Evolutionary conservation across 2,888 invertebrate species (phyloP), one percentile per base, ranked within the genome.

Genomic region (Chironomus tentans): DNA sequence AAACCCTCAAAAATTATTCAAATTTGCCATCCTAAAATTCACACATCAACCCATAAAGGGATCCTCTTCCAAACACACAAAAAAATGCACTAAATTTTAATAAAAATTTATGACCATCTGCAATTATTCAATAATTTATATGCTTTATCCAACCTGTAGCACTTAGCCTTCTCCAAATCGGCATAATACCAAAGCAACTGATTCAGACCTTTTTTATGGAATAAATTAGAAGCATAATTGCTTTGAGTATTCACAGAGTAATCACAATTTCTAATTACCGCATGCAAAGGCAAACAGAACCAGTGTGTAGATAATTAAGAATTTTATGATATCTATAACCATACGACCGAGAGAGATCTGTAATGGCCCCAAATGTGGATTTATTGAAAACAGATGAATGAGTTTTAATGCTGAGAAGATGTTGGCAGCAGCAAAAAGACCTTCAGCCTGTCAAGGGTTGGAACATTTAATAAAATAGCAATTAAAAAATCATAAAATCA

Each of bases 161-260:
- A 94, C 81, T 92, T 93, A 74, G 88, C 85, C 80, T 90, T 90
- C 83, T 94, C 94, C 82, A 95, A 83, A 78, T 94, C 92, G 46
- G 94, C 94, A 82, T 94, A 95, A 82, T 95, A 95, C 97, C 98
- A 98, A 75, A 98, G 88, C 72, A 94, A 84, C 84, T 98, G 98
- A 85, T 98, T 92, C 77, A 93, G 84, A 79, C 90, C 89, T 90
- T 79, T 22, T 24, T 72, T 48, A 72, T 21, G n/a, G 22, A 7
- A 12, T 28, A 12, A 12, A 12, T 76, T 48, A 12, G 47, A 28
- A 61, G 4, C 10, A 10, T 38, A 38, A 38, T 38, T 38, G 38
- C 38, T 38, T 38, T 38, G 38, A 38, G 38, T 38, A 38, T 10
- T 38, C 38, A 38, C 38, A 38, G 38, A 38, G 38, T 1, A 38